Percentiles rank a stretch among this genome's conserved stretches.
phyloP scores from a whole-genome alignment of 2,888 invertebrate species.

The Xylophagus ater region DNA sequence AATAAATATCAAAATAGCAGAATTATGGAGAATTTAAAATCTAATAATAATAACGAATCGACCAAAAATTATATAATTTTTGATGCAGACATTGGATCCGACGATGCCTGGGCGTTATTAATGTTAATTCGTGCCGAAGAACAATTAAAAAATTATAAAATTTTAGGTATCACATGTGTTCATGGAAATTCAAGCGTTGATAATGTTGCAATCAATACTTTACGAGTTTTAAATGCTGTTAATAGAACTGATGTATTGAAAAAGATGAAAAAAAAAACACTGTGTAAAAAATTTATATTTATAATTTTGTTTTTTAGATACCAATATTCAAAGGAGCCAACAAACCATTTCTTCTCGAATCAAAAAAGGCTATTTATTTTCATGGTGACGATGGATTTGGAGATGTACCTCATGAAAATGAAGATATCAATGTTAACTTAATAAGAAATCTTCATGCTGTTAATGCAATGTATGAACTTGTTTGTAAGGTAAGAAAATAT shows the following conservation, averaged over 20 bases:
- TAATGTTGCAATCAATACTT: conserved; percentile 57
- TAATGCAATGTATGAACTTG: conserved; percentile 47
- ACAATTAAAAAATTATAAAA: conserved; percentile 16
- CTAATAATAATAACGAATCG: no score
- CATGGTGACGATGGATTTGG: conserved; percentile 64
- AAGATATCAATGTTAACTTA: conserved; percentile 38
- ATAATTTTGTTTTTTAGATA: conserved; percentile 40
- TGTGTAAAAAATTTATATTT: neutral
- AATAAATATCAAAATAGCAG: no score
- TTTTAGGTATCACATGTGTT: conserved; percentile 62
- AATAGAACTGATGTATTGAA: conserved; percentile 50
- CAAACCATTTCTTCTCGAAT: conserved; percentile 39
- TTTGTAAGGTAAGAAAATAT: conserved; percentile 41
- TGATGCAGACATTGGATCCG: conserved; percentile 53
- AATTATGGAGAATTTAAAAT: no score
- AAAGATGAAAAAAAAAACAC: neutral
- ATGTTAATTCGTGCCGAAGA: conserved; percentile 45
- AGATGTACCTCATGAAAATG: conserved; percentile 43
- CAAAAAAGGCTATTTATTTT: conserved; percentile 37
- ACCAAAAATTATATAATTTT: conserved; percentile 39
- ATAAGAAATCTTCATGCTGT: no score
- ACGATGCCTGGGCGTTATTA: conserved; percentile 53
- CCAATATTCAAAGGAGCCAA: conserved; percentile 58
- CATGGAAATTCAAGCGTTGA: conserved; percentile 62
- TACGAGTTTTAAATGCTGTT: conserved; percentile 50